Evolutionary conservation across 2,113 vertebrate species (phyloP), one percentile per base, ranked within the genome.

Genomic region (Shinisaurus crocodilurus): DNA sequence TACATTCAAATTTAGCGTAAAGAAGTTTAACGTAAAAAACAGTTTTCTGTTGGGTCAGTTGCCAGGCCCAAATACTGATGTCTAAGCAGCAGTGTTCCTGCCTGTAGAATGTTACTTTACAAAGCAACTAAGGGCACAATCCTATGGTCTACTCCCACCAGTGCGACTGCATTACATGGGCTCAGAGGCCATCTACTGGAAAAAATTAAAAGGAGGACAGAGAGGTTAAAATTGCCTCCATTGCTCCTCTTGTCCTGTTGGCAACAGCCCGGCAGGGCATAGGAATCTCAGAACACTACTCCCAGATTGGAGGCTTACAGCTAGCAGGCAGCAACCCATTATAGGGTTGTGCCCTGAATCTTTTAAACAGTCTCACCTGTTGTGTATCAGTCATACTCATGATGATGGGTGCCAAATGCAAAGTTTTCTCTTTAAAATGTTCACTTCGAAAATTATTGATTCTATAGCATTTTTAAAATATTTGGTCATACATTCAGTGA

Each of bases 401-500:
- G 95, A 95, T 96, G 92, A 94, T 40, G 96, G 94, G 86, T 93
- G 91, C 95, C 93, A 95, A 95, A 95, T 88, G 88, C 92, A 96
- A 95, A 95, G 96, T 85, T 96, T 97, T 95, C 88, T 95, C 92
- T 84, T 97, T 97, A 95, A 98, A 98, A 97, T 98, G 97, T 97
- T 98, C 94, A 97, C 90, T 95, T 96, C 94, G 95, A 92, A 90
- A 95, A 97, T 97, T 96, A 97, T 93, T 97, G 96, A 97, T 97
- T 95, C 94, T 94, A 93, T 82, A 90, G 93, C 96, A 86, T 92
- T 96, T 95, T 96, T 95, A 93, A 93, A 93, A 92, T 96, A 97
- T 97, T 97, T 97, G 96, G 97, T 97, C 96, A 97, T 96, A 97
- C 97, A 96, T 97, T 97, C 96, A 97, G 92, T 97, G 95, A 97